Percentiles rank a stretch among this genome's conserved stretches.
phyloP scores from a whole-genome alignment of 2,113 vertebrate species.

The Orthonyx spaldingii region DNA sequence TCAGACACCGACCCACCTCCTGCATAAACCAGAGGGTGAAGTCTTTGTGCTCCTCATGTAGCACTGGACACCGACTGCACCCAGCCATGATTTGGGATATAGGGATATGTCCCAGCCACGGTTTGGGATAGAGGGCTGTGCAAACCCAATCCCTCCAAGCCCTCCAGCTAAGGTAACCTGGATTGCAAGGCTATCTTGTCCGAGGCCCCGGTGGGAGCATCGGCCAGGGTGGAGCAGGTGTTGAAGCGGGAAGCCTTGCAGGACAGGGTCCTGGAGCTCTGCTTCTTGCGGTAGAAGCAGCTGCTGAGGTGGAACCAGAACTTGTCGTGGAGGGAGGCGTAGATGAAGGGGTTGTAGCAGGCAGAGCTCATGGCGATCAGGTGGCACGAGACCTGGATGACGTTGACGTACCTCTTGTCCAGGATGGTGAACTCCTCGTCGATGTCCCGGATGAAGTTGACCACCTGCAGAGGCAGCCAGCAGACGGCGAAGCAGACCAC shows the following conservation, averaged over 20 bases:
- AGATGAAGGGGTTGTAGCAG: constrained; percentile 84
- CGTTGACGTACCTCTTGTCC: constrained; percentile 75
- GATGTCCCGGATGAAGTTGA: constrained; percentile 80
- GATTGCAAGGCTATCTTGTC: constrained; percentile 66
- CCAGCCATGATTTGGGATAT: neutral
- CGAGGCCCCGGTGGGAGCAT: constrained; percentile 3
- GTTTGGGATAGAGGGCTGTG: accelerated
- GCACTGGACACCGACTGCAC: accelerated
- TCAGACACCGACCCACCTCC: neutral
- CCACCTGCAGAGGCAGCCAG: constrained; percentile 86
- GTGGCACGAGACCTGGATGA: constrained; percentile 79
- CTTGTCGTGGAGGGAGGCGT: constrained; percentile 78
- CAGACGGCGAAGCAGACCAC: constrained; percentile 84
- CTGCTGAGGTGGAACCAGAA: constrained; percentile 72
- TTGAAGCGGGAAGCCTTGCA: constrained; percentile 63
- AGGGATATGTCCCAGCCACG: accelerated
- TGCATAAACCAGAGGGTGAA: accelerated
- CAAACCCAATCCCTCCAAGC: neutral
- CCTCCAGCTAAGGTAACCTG: neutral
- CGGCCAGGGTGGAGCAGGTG: constrained; percentile 69
- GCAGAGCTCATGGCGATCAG: constrained; percentile 80
- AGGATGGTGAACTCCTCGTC: constrained; percentile 76
- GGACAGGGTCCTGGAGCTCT: constrained; percentile 12
- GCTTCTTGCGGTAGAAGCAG: constrained; percentile 57
- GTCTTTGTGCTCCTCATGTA: neutral